These are phyloP conservation scores for Phylloscopus whistleri DNA, from an alignment of 2,113 vertebrate species.

Conservation along the genomic window DNA sequence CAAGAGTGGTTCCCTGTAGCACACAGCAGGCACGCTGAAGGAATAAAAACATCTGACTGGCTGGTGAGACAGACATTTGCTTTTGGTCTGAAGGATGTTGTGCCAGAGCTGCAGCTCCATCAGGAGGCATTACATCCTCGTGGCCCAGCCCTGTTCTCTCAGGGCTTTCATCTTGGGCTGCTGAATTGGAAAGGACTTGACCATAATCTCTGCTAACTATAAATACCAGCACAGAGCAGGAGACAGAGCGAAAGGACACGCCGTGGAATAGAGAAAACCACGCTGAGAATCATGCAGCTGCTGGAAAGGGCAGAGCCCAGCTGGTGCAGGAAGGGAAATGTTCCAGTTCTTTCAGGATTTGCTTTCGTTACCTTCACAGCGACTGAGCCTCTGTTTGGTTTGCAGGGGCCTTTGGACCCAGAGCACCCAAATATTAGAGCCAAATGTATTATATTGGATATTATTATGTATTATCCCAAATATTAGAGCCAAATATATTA, in stretches of 20 bases:
- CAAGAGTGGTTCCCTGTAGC: neutral
- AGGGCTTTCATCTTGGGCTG: neutral
- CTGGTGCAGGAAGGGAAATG: neutral
- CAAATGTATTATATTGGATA: neutral
- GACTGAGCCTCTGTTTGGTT: neutral
- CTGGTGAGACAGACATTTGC: neutral
- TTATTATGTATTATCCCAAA: neutral
- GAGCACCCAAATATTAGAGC: neutral
- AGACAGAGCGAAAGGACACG: neutral
- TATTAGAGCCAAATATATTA: neutral
- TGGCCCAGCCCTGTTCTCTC: neutral
- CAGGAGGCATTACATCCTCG: neutral
- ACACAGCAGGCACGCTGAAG: neutral
- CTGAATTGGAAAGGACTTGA: neutral
- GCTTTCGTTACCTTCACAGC: neutral
- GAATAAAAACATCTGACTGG: neutral
- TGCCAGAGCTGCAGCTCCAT: neutral
- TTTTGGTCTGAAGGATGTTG: neutral
- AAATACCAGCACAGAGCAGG: neutral
- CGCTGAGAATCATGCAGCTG: neutral
- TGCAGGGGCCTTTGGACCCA: neutral
- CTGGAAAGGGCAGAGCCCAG: neutral
- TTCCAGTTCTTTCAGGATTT: neutral
- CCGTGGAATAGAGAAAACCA: neutral
- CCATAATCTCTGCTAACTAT: neutral